Evolutionary conservation across 1,140 invertebrate genomes (phyloP).

Genomic region (Conus betulinus): DNA sequence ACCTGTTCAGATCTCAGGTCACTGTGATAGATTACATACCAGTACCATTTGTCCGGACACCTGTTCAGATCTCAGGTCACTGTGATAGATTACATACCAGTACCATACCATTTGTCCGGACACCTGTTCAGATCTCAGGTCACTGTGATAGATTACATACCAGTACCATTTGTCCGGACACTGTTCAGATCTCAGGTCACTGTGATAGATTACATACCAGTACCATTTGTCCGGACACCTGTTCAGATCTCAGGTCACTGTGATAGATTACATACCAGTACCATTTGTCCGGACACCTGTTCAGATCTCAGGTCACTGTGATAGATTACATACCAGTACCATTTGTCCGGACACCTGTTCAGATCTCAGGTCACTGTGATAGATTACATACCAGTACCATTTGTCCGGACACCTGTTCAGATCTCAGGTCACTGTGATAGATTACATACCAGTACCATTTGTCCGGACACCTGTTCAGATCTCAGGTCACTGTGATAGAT

Average conservation of each 20-base stretch:
- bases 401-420: no score
- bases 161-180: background rate
- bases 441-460: background rate
- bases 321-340: background rate
- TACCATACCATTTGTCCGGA: background rate
- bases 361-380: conserved; percentile 14
- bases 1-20: conserved; percentile 32
- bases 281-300: no score
- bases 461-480: no score
- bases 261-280: background rate
- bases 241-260: conserved; percentile 23
- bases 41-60: background rate
- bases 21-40: no score
- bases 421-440: conserved; percentile 7
- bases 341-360: no score
- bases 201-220: background rate
- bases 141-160: no score
- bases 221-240: background rate
- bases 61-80: conserved; percentile 27
- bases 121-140: conserved; percentile 32
- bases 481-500: conserved; percentile 6
- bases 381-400: background rate
- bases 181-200: conserved; percentile 27
- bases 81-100: background rate
- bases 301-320: conserved; percentile 19